Percentiles rank a stretch among this genome's conserved stretches.
Conservation (phyloP, 2,797 vertebrate genomes). For the Arnoldichthys spilopterus region DNA sequence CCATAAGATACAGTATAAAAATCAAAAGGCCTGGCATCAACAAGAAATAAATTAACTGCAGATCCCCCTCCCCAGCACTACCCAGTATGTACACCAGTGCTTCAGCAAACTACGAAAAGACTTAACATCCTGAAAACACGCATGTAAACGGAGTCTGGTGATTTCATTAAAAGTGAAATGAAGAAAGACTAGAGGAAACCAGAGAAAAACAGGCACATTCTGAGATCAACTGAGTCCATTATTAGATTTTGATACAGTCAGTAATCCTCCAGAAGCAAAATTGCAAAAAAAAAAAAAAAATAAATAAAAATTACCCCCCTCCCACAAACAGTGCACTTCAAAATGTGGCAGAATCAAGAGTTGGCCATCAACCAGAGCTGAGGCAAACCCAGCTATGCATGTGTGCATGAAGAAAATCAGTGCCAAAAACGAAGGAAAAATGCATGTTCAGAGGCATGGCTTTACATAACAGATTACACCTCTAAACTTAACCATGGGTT, state of each 20-base stretch:
- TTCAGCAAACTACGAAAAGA: constrained; percentile 4
- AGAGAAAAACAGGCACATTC: constrained; percentile 53
- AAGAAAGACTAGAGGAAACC: constrained; percentile 2
- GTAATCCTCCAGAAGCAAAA: constrained; percentile 2
- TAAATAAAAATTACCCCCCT: not conserved
- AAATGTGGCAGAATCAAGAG: constrained; percentile 29
- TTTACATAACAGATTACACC: not conserved
- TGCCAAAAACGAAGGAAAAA: not conserved
- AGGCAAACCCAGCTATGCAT: constrained; percentile 21
- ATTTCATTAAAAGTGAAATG: constrained; percentile 11
- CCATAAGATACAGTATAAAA: constrained; percentile 36
- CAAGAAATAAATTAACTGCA: constrained; percentile 18
- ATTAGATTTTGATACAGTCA: constrained; percentile 24
- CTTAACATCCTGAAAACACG: constrained; percentile 29
- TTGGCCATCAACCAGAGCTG: not conserved
- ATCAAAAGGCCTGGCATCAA: constrained; percentile 5
- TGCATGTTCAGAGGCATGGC: not conserved
- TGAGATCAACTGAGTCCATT: constrained; percentile 16
- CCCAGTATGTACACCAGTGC: constrained; percentile 13
- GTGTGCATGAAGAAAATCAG: constrained; percentile 22
- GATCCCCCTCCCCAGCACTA: not conserved
- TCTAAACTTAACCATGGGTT: not conserved
- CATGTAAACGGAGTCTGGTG: constrained; percentile 23
- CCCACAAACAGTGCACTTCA: constrained; percentile 20
- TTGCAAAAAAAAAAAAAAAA: not conserved